Evolutionary conservation across 35 echinoderm and acorn worm species (phyloP).

Genomic region (Apostichopus parvimensis): DNA sequence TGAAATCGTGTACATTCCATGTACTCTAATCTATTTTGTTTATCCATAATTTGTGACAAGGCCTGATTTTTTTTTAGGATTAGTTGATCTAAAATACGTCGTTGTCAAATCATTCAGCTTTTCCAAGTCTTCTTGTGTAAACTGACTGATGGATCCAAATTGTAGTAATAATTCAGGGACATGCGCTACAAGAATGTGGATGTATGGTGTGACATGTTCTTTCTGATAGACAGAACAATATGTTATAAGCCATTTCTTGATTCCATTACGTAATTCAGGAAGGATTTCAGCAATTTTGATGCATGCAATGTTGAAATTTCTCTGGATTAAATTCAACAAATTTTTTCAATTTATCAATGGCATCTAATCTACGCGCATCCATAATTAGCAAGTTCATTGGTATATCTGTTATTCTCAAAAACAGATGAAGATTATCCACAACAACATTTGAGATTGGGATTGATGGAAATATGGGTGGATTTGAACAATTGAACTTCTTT

Average conservation of each 20-base stretch:
- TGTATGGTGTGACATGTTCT: constrained; percentile 53
- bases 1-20: not conserved
- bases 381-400: constrained; percentile 39
- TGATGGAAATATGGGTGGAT: constrained; percentile 47
- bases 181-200: constrained; percentile 55
- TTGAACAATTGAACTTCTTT: constrained; percentile 47
- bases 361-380: constrained; percentile 50
- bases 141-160: constrained; percentile 51
- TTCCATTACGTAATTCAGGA: constrained; percentile 47
- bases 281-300: constrained; percentile 50
- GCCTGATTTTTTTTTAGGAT: constrained; percentile 25
- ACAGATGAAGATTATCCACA: constrained; percentile 56
- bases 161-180: constrained; percentile 24
- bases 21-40: constrained; percentile 47
- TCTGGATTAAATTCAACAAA: constrained; percentile 29
- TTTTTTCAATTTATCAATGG: constrained; percentile 42
- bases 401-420: constrained; percentile 40
- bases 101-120: constrained; percentile 51
- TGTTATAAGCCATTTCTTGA: constrained; percentile 34
- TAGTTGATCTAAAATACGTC: constrained; percentile 47
- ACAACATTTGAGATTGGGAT: constrained; percentile 53
- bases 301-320: constrained; percentile 21
- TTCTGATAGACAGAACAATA: constrained; percentile 59
- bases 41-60: constrained; percentile 54
- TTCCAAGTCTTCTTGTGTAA: constrained; percentile 53